phyloP scores from a whole-genome alignment of 2,797 vertebrate genomes.

The Phataginus tricuspis region DNA sequence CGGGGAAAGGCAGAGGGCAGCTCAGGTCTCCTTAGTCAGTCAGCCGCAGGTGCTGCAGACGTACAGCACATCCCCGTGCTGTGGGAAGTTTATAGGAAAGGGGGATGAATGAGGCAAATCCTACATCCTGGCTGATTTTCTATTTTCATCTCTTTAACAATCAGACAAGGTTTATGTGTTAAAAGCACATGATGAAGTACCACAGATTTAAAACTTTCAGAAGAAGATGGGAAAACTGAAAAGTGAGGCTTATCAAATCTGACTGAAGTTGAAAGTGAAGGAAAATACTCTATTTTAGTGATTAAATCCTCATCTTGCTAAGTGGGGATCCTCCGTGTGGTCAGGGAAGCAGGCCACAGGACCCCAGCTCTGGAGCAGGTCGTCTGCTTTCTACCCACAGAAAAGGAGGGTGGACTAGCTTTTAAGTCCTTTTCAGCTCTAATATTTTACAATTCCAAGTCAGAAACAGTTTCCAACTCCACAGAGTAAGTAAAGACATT shows the following conservation, averaged over 20 bases:
- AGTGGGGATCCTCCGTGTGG: background rate
- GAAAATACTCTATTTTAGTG: background rate
- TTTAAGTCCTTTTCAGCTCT: background rate
- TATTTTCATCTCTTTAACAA: background rate
- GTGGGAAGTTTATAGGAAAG: background rate
- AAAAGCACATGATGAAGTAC: background rate
- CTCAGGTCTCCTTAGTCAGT: background rate
- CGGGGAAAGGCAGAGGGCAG: background rate
- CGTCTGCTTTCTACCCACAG: background rate
- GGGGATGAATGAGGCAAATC: background rate
- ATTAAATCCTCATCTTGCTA: background rate
- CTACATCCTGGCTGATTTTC: background rate
- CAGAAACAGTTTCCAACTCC: background rate
- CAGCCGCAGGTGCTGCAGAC: background rate
- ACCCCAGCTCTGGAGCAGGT: background rate
- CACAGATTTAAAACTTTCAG: background rate
- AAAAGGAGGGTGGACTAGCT: background rate
- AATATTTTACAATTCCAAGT: background rate
- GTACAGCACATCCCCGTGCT: fast-evolving
- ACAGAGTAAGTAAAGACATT: background rate
- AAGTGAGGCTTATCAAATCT: background rate
- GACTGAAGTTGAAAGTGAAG: background rate
- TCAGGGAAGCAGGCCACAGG: fast-evolving
- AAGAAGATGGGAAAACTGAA: background rate
- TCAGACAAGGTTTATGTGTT: background rate